A percentile compares a stretch with the other conserved stretches of the same genome.
These are phyloP conservation scores for Setophaga kirtlandii DNA, from an alignment of 2,113 vertebrate species.

Conservation along the genomic window DNA sequence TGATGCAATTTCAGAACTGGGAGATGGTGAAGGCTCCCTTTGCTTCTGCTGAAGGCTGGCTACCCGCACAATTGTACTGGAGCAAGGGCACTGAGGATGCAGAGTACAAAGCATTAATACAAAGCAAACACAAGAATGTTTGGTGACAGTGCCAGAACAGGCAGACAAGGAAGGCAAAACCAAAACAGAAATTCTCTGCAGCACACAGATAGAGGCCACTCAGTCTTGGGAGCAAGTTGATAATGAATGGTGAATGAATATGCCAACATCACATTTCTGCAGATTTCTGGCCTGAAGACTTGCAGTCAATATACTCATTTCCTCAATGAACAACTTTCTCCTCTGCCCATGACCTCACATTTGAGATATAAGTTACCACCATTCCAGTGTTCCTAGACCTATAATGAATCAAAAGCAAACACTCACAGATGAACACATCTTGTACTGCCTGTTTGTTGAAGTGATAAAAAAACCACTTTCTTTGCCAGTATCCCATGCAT, in stretches of 20 bases:
- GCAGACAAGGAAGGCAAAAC: neutral
- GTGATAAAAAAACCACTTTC: slow-evolving; percentile 23
- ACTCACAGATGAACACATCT: slow-evolving; percentile 1
- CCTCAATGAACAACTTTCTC: neutral
- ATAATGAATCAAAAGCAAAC: slow-evolving; percentile 14
- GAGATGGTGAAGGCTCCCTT: neutral
- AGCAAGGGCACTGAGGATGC: neutral
- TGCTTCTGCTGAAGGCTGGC: neutral
- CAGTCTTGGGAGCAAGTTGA: neutral
- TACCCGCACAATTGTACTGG: neutral
- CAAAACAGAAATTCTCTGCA: neutral
- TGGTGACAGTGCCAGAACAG: neutral
- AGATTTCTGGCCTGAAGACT: neutral
- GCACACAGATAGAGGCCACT: neutral
- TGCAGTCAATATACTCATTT: neutral
- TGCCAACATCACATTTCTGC: neutral
- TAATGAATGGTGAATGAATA: neutral
- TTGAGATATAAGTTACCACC: neutral
- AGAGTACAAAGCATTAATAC: neutral
- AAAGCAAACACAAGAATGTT: neutral
- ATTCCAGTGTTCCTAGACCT: neutral
- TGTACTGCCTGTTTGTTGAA: neutral
- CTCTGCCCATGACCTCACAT: neutral
- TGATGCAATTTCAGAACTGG: neutral
- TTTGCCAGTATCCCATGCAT: slow-evolving; percentile 37